Evolutionary conservation across 2,797 vertebrate species (phyloP).

Genomic region (Thripadectes ignobilis): DNA sequence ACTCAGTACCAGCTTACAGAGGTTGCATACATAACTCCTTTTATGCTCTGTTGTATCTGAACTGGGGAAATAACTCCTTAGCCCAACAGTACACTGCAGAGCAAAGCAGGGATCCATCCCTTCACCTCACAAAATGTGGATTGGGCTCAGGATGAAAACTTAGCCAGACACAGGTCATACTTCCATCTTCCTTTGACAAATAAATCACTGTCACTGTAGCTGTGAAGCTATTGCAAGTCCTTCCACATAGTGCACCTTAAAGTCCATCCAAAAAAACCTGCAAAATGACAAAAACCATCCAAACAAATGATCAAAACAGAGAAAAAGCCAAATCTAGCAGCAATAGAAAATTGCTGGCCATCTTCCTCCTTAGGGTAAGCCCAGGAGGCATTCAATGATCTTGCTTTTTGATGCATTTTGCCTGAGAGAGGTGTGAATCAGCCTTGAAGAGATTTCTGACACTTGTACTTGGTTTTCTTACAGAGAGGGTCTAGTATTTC

Average conservation of each 20-base stretch:
- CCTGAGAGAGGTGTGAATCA: not conserved
- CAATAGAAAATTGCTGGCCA: not conserved
- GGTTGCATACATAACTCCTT: not conserved
- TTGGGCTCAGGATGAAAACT: not conserved
- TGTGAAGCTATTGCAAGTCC: not conserved
- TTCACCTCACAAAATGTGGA: not conserved
- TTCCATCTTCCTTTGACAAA: not conserved
- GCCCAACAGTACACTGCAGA: not conserved
- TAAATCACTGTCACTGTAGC: not conserved
- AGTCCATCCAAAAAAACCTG: rapidly evolving
- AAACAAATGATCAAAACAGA: not conserved
- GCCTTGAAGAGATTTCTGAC: not conserved
- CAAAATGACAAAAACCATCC: not conserved
- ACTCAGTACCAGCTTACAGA: not conserved
- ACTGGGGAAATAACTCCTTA: not conserved
- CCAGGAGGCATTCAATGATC: not conserved
- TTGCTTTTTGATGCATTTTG: not conserved
- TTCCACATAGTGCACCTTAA: not conserved
- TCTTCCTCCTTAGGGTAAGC: not conserved
- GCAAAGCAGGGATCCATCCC: not conserved
- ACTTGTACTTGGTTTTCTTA: not conserved
- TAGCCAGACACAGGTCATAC: not conserved
- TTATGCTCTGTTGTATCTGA: not conserved
- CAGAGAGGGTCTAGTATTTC: rapidly evolving
- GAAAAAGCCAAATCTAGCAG: not conserved